phyloP scores from a whole-genome alignment of 2,888 invertebrate genomes.

The Creontiades dilutus region DNA sequence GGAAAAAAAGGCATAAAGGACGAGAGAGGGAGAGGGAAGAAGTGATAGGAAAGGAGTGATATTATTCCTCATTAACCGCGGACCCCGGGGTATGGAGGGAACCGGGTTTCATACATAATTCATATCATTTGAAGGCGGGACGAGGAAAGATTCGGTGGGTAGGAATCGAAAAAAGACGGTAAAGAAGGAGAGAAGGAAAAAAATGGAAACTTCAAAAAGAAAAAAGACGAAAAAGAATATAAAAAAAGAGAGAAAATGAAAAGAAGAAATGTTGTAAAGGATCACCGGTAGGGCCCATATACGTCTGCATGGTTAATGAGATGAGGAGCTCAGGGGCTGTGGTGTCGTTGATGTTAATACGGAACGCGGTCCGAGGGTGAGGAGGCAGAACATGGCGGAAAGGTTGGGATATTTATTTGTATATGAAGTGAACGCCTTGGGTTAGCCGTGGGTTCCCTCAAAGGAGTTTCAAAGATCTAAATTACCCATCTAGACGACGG shows the following conservation, averaged over 20 bases:
- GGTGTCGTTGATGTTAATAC: slow-evolving; percentile 68
- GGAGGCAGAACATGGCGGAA: slow-evolving; percentile 44
- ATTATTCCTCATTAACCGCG: slow-evolving; percentile 66
- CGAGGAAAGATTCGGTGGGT: slow-evolving; percentile 35
- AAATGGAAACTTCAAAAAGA: slow-evolving; percentile 39
- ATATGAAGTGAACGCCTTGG: slow-evolving; percentile 22
- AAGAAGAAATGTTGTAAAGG: slow-evolving; percentile 66
- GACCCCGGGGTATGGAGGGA: slow-evolving; percentile 18
- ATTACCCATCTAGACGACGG: not conserved
- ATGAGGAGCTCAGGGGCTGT: slow-evolving; percentile 56
- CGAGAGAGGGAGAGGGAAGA: slow-evolving; percentile 6
- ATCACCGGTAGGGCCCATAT: slow-evolving; percentile 70
- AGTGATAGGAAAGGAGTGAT: slow-evolving; percentile 45
- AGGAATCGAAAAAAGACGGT: slow-evolving; percentile 46
- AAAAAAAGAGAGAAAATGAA: slow-evolving; percentile 27
- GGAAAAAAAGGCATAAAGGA: not conserved
- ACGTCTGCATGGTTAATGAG: slow-evolving; percentile 70
- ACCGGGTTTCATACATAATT: slow-evolving; percentile 65
- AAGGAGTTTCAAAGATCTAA: slow-evolving; percentile 18
- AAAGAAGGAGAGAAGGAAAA: slow-evolving; percentile 40
- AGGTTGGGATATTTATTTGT: slow-evolving; percentile 52
- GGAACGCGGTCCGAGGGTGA: not conserved
- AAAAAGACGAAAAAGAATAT: slow-evolving; percentile 35
- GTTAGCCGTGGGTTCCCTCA: not conserved
- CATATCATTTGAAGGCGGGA: slow-evolving; percentile 64